These are phyloP conservation scores for Hormaphis cornu DNA, from an alignment of 1,140 invertebrate genomes.

Conservation along the genomic window DNA sequence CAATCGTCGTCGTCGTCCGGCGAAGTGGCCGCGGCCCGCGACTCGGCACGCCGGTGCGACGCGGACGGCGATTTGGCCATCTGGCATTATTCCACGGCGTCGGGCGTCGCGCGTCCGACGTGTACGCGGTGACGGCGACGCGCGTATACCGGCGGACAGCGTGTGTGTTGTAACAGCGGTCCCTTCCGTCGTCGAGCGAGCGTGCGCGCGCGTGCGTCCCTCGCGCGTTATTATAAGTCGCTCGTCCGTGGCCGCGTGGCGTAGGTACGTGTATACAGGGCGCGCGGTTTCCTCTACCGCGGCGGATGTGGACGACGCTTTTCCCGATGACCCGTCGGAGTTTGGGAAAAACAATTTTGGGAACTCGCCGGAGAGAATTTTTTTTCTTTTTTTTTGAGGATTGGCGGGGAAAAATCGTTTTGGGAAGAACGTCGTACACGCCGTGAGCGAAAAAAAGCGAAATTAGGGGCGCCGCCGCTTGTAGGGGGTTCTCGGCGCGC, in stretches of 20 bases:
- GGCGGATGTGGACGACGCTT: not conserved
- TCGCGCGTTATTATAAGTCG: not conserved
- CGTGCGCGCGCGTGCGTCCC: not conserved
- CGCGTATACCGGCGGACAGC: not conserved
- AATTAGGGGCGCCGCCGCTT: too few species aligned
- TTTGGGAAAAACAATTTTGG: too few species aligned
- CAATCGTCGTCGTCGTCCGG: not conserved
- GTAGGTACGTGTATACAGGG: not conserved
- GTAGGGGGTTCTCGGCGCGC: too few species aligned
- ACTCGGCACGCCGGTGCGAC: not conserved
- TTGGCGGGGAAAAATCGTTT: too few species aligned
- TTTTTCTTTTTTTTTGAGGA: too few species aligned
- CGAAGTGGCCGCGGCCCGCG: not conserved
- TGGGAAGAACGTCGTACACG: too few species aligned
- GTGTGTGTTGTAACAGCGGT: not conserved
- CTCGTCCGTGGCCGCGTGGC: not conserved
- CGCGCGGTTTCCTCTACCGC: not conserved
- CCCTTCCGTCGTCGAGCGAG: not conserved
- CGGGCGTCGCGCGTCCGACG: not conserved
- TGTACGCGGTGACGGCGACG: not conserved
- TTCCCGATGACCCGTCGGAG: too few species aligned
- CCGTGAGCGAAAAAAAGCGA: too few species aligned
- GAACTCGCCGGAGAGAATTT: too few species aligned
- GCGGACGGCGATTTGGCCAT: constrained; percentile 28
- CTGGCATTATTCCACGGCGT: constrained; percentile 21